Evolutionary conservation across 2,888 invertebrate species (phyloP).

Genomic region (Sphaerophoria taeniata): DNA sequence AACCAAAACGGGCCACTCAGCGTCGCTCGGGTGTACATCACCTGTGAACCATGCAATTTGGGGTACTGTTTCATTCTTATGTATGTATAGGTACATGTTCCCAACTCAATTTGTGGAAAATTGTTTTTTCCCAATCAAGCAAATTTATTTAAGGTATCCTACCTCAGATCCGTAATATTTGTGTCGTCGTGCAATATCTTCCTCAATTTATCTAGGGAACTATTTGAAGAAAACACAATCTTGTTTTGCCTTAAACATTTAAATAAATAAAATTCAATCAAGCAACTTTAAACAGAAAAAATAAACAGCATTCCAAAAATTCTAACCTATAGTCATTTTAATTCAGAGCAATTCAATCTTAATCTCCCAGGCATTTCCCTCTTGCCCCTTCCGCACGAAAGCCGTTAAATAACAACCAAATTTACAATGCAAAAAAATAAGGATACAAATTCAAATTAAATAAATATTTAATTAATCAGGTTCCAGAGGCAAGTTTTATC

Average conservation of each 20-base stretch:
- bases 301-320: slow-evolving; percentile 42
- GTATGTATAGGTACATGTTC: no score
- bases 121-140: no score
- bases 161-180: no score
- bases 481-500: slow-evolving; percentile 58
- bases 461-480: slow-evolving; percentile 74
- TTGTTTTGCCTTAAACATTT: slow-evolving; percentile 21
- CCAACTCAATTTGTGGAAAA: no score
- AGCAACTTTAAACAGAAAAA: slow-evolving; percentile 57
- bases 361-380: neutral
- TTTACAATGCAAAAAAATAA: slow-evolving; percentile 6
- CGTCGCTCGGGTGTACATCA: no score
- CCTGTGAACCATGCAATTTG: no score
- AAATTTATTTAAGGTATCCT: no score
- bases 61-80: no score
- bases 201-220: slow-evolving; percentile 15
- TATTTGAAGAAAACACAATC: neutral
- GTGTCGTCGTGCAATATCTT: neutral
- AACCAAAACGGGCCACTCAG: no score
- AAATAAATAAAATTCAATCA: slow-evolving; percentile 74
- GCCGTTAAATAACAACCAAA: slow-evolving; percentile 4
- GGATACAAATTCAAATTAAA: slow-evolving; percentile 64
- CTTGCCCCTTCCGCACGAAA: neutral
- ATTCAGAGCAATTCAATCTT: slow-evolving; percentile 67
- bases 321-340: slow-evolving; percentile 42